phyloP scores from a whole-genome alignment of 2,113 vertebrate species.

The Lepisosteus oculatus region DNA sequence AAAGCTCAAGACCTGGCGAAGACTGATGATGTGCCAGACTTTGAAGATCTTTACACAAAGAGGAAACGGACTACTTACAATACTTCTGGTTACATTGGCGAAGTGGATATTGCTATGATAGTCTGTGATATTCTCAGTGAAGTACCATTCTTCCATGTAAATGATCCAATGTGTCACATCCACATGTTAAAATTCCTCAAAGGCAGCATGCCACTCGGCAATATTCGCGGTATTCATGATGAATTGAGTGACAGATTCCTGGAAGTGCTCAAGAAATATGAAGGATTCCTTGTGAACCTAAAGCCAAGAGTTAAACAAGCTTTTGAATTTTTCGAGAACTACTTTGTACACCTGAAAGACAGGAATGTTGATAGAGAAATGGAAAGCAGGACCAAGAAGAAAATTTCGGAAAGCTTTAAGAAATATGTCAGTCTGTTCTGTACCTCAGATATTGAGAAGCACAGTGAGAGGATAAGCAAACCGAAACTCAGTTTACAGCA shows the following conservation, averaged over 20 bases:
- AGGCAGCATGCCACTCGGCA: slow-evolving; percentile 29
- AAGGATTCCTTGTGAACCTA: slow-evolving; percentile 49
- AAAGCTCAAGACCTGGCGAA: slow-evolving; percentile 61
- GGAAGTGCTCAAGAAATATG: slow-evolving; percentile 41
- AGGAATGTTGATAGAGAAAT: slow-evolving; percentile 45
- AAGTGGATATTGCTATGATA: slow-evolving; percentile 63
- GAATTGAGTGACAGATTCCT: slow-evolving; percentile 22
- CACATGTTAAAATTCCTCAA: slow-evolving; percentile 51
- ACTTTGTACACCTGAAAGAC: slow-evolving; percentile 35
- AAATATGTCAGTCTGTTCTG: slow-evolving; percentile 27
- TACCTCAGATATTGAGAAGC: not conserved
- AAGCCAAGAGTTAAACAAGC: slow-evolving; percentile 27
- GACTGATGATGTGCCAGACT: slow-evolving; percentile 26
- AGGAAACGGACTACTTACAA: slow-evolving; percentile 56
- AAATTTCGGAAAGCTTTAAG: not conserved
- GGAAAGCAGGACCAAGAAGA: slow-evolving; percentile 1
- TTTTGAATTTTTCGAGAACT: slow-evolving; percentile 32
- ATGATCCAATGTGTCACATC: slow-evolving; percentile 30
- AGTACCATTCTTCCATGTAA: slow-evolving; percentile 51
- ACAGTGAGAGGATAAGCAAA: slow-evolving; percentile 1
- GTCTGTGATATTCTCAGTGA: slow-evolving; percentile 56
- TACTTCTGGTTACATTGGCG: slow-evolving; percentile 59
- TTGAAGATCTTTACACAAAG: slow-evolving; percentile 24
- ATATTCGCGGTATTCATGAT: slow-evolving; percentile 25
- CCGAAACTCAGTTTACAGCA: slow-evolving; percentile 19